Conservation (phyloP, 1,140 invertebrate species). For the Sinonovacula constricta region DNA sequence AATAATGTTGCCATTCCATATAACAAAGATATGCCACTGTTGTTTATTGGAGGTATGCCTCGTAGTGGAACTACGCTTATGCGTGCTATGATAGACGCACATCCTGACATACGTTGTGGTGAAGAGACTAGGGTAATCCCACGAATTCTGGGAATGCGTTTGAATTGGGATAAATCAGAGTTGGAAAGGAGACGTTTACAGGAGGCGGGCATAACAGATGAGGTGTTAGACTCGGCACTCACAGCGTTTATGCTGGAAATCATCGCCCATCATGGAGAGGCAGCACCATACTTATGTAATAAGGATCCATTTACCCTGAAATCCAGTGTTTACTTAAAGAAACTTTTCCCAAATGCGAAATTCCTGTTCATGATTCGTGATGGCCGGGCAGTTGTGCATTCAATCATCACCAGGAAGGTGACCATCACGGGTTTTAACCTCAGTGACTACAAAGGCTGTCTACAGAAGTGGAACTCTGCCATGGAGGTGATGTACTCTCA, state of each 20-base stretch:
- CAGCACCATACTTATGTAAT: slow-evolving; percentile 94
- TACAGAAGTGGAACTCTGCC: slow-evolving; percentile 97
- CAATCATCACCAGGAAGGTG: slow-evolving; percentile 98
- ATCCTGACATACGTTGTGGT: slow-evolving; percentile 98
- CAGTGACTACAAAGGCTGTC: slow-evolving; percentile 93
- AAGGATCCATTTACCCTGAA: slow-evolving; percentile 99
- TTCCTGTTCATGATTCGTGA: slow-evolving; percentile 99
- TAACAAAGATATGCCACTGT: slow-evolving; percentile 92
- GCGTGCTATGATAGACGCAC: slow-evolving; percentile 98
- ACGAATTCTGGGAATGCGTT: slow-evolving; percentile 73
- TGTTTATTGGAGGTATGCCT: slow-evolving; percentile 98
- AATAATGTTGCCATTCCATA: slow-evolving; percentile 69
- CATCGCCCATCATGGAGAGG: slow-evolving; percentile 87
- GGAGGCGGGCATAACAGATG: slow-evolving; percentile 96
- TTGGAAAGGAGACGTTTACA: slow-evolving; percentile 84
- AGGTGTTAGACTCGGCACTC: slow-evolving; percentile 95
- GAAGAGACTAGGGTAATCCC: slow-evolving; percentile 99
- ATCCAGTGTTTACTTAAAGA: slow-evolving; percentile 88
- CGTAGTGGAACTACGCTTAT: slow-evolving; percentile 97
- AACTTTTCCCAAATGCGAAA: slow-evolving; percentile 88
- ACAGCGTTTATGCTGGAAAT: slow-evolving; percentile 96
- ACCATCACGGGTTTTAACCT: slow-evolving; percentile 99
- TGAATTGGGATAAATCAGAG: slow-evolving; percentile 71
- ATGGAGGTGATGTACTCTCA: slow-evolving; percentile 96
- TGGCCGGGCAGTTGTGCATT: slow-evolving; percentile 98